Evolutionary conservation across 2,888 invertebrate genomes (phyloP).

Genomic region (Aquatica leii): DNA sequence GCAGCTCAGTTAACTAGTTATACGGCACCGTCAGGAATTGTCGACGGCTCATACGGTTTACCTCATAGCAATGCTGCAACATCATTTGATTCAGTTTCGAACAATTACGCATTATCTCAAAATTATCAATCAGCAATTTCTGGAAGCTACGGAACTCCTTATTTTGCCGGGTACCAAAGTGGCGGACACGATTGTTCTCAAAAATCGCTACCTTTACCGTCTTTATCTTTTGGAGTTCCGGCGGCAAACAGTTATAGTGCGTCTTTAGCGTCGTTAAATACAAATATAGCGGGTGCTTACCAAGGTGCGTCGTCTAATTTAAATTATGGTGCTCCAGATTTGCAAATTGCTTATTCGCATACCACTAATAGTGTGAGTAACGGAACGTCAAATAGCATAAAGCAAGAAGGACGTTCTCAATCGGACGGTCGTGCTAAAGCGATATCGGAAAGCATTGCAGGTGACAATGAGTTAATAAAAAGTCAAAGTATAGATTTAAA

Average conservation of each 20-base stretch:
- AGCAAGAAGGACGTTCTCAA: slow-evolving; percentile 33
- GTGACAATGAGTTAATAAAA: slow-evolving; percentile 55
- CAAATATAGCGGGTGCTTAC: slow-evolving; percentile 62
- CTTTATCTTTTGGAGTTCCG: slow-evolving; percentile 58
- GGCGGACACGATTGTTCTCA: slow-evolving; percentile 54
- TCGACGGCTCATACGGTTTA: slow-evolving; percentile 64
- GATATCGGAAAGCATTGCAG: slow-evolving; percentile 54
- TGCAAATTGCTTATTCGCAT: slow-evolving; percentile 58
- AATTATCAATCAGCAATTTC: slow-evolving; percentile 18
- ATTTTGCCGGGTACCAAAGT: slow-evolving; percentile 27
- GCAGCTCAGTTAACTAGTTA: slow-evolving; percentile 65
- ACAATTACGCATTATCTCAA: background rate
- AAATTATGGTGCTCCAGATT: slow-evolving; percentile 52
- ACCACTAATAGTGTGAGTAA: slow-evolving; percentile 42
- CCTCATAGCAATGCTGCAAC: slow-evolving; percentile 45
- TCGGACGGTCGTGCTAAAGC: slow-evolving; percentile 53
- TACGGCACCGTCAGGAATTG: slow-evolving; percentile 62
- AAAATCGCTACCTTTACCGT: slow-evolving; percentile 52
- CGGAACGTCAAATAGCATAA: slow-evolving; percentile 42
- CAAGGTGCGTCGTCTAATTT: slow-evolving; percentile 55
- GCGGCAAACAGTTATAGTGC: slow-evolving; percentile 65
- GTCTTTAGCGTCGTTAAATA: slow-evolving; percentile 64
- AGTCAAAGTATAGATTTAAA: slow-evolving; percentile 58
- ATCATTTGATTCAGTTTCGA: background rate
- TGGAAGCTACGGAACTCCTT: slow-evolving; percentile 23